Base-by-base conservation (phyloP, 2,888 invertebrate species). In the Troides aeacus region DNA sequence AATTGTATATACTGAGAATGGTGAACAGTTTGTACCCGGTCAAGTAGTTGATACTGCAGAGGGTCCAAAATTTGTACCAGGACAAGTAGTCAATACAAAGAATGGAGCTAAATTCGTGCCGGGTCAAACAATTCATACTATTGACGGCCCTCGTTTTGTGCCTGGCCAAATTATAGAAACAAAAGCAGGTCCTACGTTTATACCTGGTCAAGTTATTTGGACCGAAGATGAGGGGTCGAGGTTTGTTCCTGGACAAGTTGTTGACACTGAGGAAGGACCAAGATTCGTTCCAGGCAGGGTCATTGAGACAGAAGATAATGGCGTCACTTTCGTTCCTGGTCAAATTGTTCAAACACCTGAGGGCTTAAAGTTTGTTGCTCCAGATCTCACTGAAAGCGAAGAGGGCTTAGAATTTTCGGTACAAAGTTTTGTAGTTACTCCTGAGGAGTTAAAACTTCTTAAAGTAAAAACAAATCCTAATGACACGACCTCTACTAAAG, bases 81-180 rank as follows among this genome's bases (percentile, higher is more conserved):
- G 96, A 2, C 96, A 96, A 88, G 95, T 96, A 77, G 95, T 96
- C 0, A 95, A 95, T 77, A 95, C 95, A 0, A 93, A 93, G 78
- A 93, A 92, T 62, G 95, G 95, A 10, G 93, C 94, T 0, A 95
- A 95, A 79, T 95, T 95, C 78, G 93, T 93, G 15, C 93, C 96
- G 2, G 96, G 96, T 10, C 96, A 96, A 87, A 96, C 96, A 0
- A 93, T 96, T 72, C 94, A 95, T 71, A 95, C 95, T 0, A 94
- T 94, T 65, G 95, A 95, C 73, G 96, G 96, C 0, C 94, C 95
- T 23, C 94, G 95, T 73, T 96, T 96, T 78, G 95, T 96, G n/a
- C 96, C 96, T 0, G 96, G 96, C 17, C 96, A 96, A 84, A 95
- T 96, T 71, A 95, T 96, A 66, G 94, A 95, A 83, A 95, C 96